Evolutionary conservation across 2,888 invertebrate genomes (phyloP).

Genomic region (Sylvicola cinctus): DNA sequence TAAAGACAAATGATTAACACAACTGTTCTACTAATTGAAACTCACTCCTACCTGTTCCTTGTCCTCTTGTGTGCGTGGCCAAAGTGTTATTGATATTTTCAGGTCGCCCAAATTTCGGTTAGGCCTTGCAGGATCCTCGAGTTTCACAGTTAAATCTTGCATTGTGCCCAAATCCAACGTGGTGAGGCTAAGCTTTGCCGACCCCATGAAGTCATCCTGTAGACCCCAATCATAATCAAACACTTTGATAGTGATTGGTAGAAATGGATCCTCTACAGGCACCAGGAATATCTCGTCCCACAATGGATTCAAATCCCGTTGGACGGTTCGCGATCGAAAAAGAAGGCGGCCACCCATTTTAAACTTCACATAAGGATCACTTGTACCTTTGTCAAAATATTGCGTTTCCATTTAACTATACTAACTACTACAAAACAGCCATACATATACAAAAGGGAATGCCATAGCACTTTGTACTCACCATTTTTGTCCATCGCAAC

Average conservation of each 20-base stretch:
- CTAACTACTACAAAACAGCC: not conserved
- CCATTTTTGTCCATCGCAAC: conserved; percentile 91
- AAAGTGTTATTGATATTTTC: conserved; percentile 59
- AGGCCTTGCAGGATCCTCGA: conserved; percentile 56
- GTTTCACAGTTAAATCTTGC: conserved; percentile 56
- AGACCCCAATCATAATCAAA: conserved; percentile 97
- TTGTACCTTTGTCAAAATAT: conserved; percentile 49
- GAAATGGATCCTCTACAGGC: conserved; percentile 78
- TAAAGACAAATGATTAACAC: not conserved
- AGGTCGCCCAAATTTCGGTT: conserved; percentile 63
- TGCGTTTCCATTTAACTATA: not conserved
- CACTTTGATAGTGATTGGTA: conserved; percentile 72
- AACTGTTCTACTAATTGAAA: no score
- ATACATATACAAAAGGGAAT: conserved; percentile 1
- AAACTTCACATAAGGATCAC: conserved; percentile 96
- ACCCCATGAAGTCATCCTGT: conserved; percentile 95
- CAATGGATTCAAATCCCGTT: conserved; percentile 85
- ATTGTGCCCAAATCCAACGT: conserved; percentile 55
- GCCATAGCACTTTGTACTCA: conserved; percentile 25
- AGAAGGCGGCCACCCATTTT: conserved; percentile 68
- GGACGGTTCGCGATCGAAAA: conserved; percentile 86
- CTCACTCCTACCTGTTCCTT: conserved; percentile 77
- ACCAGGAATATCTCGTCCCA: conserved; percentile 95
- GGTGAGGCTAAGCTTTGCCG: conserved; percentile 65
- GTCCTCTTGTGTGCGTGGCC: conserved; percentile 84